A percentile compares a stretch with the other conserved stretches of the same genome.
Evolutionary conservation across 2,797 vertebrate genomes (phyloP).

Genomic region (Graptemys geographica): DNA sequence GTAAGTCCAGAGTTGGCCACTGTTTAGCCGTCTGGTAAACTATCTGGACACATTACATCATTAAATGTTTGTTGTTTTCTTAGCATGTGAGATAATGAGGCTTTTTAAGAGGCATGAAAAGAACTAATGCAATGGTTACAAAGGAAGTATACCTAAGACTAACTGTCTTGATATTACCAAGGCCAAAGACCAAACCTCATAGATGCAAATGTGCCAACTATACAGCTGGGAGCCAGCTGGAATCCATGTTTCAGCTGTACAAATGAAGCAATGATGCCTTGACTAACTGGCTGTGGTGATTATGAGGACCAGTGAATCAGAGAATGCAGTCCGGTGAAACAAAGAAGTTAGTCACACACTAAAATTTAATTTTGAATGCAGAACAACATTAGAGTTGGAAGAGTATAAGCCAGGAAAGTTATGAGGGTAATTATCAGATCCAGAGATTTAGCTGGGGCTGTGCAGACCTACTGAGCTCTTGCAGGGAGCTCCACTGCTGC

Average conservation of each 20-base stretch:
- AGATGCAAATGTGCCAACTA: background rate
- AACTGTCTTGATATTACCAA: accelerated
- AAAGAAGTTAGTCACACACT: background rate
- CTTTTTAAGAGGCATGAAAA: background rate
- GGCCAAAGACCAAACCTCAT: background rate
- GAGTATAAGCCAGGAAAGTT: background rate
- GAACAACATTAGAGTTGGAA: background rate
- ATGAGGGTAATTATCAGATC: background rate
- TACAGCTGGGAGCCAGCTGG: background rate
- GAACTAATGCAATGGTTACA: background rate
- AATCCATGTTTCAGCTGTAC: background rate
- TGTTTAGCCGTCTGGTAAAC: background rate
- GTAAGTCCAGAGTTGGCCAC: background rate
- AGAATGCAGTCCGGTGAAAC: background rate
- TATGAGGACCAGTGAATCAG: background rate
- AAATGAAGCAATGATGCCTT: background rate
- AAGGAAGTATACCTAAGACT: background rate
- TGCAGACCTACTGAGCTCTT: background rate
- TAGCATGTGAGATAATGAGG: background rate
- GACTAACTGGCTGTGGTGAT: background rate
- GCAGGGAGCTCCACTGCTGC: background rate
- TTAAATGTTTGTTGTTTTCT: background rate
- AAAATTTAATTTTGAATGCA: background rate
- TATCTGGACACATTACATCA: background rate
- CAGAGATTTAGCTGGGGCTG: background rate